phyloP scores from a whole-genome alignment of 2,113 vertebrate genomes.

The Malaclemys terrapin region DNA sequence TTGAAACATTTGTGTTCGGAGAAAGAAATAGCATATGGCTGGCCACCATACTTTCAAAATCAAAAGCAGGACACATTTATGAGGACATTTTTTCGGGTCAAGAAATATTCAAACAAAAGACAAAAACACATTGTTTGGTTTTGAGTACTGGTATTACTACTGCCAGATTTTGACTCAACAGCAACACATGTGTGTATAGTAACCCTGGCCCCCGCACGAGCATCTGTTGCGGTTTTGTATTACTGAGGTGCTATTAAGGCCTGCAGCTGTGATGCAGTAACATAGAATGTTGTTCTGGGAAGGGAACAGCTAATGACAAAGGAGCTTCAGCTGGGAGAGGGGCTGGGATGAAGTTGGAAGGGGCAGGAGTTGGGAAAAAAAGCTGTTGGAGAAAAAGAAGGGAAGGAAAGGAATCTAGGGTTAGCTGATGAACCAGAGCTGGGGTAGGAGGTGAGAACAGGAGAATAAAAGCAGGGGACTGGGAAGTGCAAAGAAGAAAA shows the following conservation, averaged over 20 bases:
- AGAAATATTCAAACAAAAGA: neutral
- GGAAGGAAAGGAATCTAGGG: neutral
- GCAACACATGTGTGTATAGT: neutral
- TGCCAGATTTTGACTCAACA: neutral
- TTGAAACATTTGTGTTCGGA: neutral
- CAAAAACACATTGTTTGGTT: neutral
- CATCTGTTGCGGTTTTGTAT: neutral
- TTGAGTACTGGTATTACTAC: neutral
- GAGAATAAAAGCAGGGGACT: neutral
- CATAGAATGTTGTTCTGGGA: neutral
- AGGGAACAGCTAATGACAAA: neutral
- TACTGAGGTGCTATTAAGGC: neutral
- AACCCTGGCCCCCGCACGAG: neutral
- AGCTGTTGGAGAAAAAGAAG: neutral
- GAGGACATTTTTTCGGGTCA: neutral
- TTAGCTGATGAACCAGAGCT: neutral
- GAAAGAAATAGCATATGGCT: neutral
- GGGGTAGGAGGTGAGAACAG: neutral
- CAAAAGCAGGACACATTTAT: neutral
- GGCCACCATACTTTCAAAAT: neutral
- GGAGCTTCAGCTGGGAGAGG: neutral
- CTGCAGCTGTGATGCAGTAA: neutral
- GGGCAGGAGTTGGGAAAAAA: neutral
- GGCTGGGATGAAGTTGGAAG: neutral
- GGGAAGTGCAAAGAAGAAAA: neutral